Percentiles rank a stretch among this genome's conserved stretches.
Evolutionary conservation across 2,113 vertebrate species (phyloP).

Genomic region (Marmota monax): DNA sequence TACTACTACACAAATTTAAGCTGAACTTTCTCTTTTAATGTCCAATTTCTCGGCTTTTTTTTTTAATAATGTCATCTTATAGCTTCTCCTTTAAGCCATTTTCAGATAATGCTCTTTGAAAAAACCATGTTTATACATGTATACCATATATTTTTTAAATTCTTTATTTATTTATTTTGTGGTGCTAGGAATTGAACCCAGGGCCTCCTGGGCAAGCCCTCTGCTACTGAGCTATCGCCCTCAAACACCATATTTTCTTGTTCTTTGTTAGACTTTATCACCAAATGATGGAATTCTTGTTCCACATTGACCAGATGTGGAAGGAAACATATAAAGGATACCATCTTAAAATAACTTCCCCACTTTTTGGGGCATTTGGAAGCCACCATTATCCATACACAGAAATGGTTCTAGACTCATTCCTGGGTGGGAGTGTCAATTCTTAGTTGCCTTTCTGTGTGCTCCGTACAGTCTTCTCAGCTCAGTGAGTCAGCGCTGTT

Average conservation of each 20-base stretch:
- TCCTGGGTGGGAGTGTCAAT: accelerated
- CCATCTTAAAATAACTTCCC: neutral
- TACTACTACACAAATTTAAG: neutral
- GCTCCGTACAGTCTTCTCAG: neutral
- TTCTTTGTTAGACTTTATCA: neutral
- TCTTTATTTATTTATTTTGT: too few species aligned
- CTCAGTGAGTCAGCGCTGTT: neutral
- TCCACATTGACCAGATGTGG: neutral
- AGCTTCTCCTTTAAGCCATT: neutral
- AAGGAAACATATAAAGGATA: neutral
- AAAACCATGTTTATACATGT: neutral
- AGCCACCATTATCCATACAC: accelerated
- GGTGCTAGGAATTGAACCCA: too few species aligned
- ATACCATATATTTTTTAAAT: neutral
- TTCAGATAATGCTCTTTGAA: neutral
- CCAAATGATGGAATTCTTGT: neutral
- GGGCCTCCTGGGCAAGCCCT: too few species aligned
- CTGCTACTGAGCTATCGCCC: too few species aligned
- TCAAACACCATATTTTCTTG: neutral
- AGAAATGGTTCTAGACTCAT: neutral
- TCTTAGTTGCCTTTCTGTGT: neutral
- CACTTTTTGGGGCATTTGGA: too few species aligned
- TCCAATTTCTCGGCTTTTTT: neutral
- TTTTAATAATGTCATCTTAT: neutral
- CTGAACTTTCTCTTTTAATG: neutral